A percentile compares a stretch with the other conserved stretches of the same genome.
Evolutionary conservation across 2,113 vertebrate species (phyloP).

Genomic region (Hystrix brachyura): DNA sequence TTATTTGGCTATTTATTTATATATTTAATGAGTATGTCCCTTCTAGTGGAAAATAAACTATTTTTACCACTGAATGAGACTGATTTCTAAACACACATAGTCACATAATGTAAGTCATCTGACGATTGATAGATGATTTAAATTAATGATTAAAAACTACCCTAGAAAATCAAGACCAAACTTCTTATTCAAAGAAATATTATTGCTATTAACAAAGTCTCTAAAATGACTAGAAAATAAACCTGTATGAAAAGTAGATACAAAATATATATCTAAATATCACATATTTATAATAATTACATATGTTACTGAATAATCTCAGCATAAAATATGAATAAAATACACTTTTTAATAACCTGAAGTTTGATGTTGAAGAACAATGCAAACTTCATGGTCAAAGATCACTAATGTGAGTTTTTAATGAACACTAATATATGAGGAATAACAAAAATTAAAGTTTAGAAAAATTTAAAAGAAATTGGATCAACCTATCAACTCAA

Average conservation of each 20-base stretch:
- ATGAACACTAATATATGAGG: not conserved
- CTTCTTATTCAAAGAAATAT: slow-evolving; percentile 32
- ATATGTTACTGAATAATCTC: not conserved
- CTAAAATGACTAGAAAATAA: slow-evolving; percentile 24
- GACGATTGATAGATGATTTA: not conserved
- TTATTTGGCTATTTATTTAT: not conserved
- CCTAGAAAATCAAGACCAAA: slow-evolving; percentile 18
- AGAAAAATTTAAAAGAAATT: slow-evolving; percentile 53
- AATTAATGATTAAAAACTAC: slow-evolving; percentile 4
- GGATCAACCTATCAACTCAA: slow-evolving; percentile 19
- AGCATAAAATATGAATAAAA: slow-evolving; percentile 10
- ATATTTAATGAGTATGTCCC: not conserved
- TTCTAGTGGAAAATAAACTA: not conserved
- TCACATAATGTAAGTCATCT: not conserved
- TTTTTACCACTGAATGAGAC: not conserved
- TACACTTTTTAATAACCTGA: not conserved
- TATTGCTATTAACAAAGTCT: not conserved
- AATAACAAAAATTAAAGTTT: not conserved
- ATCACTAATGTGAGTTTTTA: not conserved
- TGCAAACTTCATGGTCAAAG: not conserved
- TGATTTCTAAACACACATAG: not conserved
- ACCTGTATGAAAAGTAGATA: not conserved
- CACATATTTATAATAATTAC: not conserved
- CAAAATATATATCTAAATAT: not conserved
- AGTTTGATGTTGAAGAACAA: slow-evolving; percentile 42